Base-by-base conservation (phyloP, 2,797 vertebrate genomes). In the Ptychadena robeensis region DNA sequence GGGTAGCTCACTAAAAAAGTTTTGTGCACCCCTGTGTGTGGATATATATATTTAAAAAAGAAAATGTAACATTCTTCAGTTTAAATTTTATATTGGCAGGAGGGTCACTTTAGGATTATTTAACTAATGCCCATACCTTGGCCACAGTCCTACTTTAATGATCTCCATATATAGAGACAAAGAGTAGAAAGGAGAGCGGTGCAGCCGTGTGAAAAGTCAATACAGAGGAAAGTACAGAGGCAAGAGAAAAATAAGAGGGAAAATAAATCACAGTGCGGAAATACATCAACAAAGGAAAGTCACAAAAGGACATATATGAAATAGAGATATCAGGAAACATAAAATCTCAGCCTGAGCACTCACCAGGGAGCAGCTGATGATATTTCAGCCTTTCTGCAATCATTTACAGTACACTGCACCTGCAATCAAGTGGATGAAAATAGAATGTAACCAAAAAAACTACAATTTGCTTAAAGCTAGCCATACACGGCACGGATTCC, bases 291-390 rank as follows among this genome's bases (percentile, higher is more conserved):
- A 67, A 63, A 67, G 44, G 40, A 78, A 67, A 78, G 75, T 78
- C 75, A 78, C 75, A 78, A 78, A 68, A 78, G 75, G 75, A 78
- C 75, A 53, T 57, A 68, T 78, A 68, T 67, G 64, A 68, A 35
- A 78, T 28, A 68, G 6, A 34, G 64, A 53, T 67, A 78, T 68
- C 64, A 78, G 75, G 64, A 78, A 78, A 78, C 64, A 78, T 34
- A 63, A 75, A 77, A 22, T 35, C 38, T 15, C 37, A 67, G 30
- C 31, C 22, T 78, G 64, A 78, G 75, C 59, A 67, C 75, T 68
- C 40, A 53, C 75, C 64, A 78, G 64, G 61, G 75, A 78, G 30
- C 30, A 61, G 31, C 38, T 67, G 37, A 44, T 65, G 57, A 53
- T 48, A 67, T 66, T 53, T 67, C 22, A 66, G 34, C 28, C 28